Percentiles rank a stretch among this genome's conserved stretches.
Evolutionary conservation across 2,888 invertebrate genomes (phyloP).

Genomic region (Anthophora plumipes): DNA sequence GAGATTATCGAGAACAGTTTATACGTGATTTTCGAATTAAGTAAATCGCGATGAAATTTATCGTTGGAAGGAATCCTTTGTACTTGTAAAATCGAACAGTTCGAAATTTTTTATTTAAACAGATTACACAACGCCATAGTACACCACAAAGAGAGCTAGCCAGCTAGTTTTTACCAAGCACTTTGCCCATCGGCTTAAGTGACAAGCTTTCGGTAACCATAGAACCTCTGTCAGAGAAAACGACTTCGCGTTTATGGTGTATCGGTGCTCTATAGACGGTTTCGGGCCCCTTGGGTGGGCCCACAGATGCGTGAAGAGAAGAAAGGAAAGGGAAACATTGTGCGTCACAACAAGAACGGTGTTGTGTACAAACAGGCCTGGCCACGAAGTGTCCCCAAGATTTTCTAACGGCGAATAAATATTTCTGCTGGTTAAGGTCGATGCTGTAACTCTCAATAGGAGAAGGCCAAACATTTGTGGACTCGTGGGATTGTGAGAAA

Average conservation of each 20-base stretch:
- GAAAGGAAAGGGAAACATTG: conserved; percentile 62
- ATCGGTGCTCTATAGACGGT: conserved; percentile 20
- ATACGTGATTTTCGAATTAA: no score
- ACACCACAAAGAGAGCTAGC: not conserved
- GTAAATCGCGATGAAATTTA: conserved; percentile 1
- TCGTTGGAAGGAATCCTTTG: not conserved
- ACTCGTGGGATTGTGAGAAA: conserved; percentile 27
- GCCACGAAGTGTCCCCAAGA: conserved; percentile 37
- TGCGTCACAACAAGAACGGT: conserved; percentile 55
- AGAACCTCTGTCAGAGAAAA: conserved; percentile 47
- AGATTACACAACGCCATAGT: conserved; percentile 16
- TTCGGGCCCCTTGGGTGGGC: conserved; percentile 69
- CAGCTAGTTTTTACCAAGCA: conserved; percentile 26
- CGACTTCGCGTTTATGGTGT: conserved; percentile 50
- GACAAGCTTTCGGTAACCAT: conserved; percentile 62
- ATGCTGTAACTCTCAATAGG: conserved; percentile 5
- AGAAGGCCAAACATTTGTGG: not conserved
- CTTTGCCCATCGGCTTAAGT: conserved; percentile 58
- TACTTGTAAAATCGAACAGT: not conserved
- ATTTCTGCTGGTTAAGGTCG: conserved; percentile 48
- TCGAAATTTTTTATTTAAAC: conserved; percentile 7
- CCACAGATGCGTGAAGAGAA: conserved; percentile 68
- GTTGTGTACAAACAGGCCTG: conserved; percentile 45
- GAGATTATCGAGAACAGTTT: no score
- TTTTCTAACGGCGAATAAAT: conserved; percentile 58